phyloP scores from a whole-genome alignment of 2,113 vertebrate species.

The Tenebrosternarchus preto region DNA sequence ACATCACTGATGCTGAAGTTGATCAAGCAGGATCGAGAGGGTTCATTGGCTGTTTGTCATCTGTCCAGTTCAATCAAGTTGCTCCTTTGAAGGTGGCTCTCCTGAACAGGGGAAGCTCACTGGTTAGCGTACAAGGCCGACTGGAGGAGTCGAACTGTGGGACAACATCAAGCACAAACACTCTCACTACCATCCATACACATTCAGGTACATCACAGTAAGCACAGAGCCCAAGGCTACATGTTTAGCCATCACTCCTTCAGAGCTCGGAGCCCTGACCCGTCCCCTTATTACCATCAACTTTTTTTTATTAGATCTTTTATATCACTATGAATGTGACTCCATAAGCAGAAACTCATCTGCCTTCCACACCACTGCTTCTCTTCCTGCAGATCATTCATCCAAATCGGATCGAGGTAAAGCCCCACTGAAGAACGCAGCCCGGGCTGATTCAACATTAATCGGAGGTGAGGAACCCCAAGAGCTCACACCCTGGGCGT shows the following conservation, averaged over 20 bases:
- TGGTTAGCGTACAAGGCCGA: slow-evolving; percentile 80
- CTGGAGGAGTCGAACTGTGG: slow-evolving; percentile 84
- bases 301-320: neutral
- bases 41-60: slow-evolving; percentile 90
- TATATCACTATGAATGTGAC: neutral
- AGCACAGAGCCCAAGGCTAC: too few relatives aligned
- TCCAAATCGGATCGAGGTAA: slow-evolving; percentile 83
- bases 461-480: slow-evolving; percentile 71
- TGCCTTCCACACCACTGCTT: neutral
- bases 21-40: slow-evolving; percentile 79
- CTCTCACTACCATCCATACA: slow-evolving; percentile 73
- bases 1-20: slow-evolving; percentile 77
- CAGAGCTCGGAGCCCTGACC: neutral
- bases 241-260: too few relatives aligned
- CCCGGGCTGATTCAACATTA: slow-evolving; percentile 84
- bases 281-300: neutral
- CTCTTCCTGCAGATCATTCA: slow-evolving; percentile 79
- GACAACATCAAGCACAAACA: slow-evolving; percentile 72
- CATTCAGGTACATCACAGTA: slow-evolving; percentile 77
- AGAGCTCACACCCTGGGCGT: slow-evolving; percentile 9
- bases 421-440: slow-evolving; percentile 77
- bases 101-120: slow-evolving; percentile 77
- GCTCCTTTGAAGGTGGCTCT: slow-evolving; percentile 90
- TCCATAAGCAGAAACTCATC: neutral
- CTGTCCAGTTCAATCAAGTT: slow-evolving; percentile 90